Percentiles rank a stretch among this genome's conserved stretches.
These are phyloP conservation scores for Protonibea diacanthus DNA, from an alignment of 2,797 vertebrate species.

Conservation along the genomic window DNA sequence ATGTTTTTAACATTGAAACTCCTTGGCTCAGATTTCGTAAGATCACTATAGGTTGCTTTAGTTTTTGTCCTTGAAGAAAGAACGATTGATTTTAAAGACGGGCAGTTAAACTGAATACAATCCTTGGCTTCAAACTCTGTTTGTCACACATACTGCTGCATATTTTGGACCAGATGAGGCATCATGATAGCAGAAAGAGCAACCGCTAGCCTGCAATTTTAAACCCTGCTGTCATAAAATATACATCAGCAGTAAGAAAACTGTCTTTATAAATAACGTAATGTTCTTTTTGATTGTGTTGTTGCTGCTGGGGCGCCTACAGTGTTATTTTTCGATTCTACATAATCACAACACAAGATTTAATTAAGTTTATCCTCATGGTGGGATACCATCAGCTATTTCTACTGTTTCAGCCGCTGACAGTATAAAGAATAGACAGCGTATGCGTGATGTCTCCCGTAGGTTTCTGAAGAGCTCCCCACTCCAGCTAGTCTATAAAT, in stretches of 20 bases:
- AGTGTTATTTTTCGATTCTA: background rate
- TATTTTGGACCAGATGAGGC: conserved; percentile 21
- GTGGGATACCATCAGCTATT: background rate
- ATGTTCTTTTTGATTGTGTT: background rate
- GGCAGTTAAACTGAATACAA: too few species aligned
- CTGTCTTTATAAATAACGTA: conserved; percentile 26
- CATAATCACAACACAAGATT: too few species aligned
- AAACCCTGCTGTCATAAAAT: conserved; percentile 55
- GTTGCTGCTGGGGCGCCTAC: background rate
- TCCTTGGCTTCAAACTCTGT: background rate
- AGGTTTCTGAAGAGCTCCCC: too few species aligned
- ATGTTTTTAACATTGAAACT: conserved; percentile 12
- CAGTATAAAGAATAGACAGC: too few species aligned
- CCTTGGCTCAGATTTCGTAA: background rate
- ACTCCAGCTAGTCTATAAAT: too few species aligned
- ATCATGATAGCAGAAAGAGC: background rate
- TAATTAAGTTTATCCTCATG: background rate
- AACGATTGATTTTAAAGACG: background rate
- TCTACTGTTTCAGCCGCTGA: background rate
- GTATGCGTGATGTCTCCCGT: too few species aligned
- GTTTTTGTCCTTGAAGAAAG: background rate
- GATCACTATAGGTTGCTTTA: background rate
- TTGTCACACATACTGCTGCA: conserved; percentile 17
- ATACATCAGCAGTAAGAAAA: conserved; percentile 51
- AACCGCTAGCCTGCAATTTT: conserved; percentile 42